Percentiles rank a stretch among this genome's conserved stretches.
These are phyloP conservation scores for Mechanitis messenoides DNA, from an alignment of 2,888 invertebrate genomes.

Conservation along the genomic window DNA sequence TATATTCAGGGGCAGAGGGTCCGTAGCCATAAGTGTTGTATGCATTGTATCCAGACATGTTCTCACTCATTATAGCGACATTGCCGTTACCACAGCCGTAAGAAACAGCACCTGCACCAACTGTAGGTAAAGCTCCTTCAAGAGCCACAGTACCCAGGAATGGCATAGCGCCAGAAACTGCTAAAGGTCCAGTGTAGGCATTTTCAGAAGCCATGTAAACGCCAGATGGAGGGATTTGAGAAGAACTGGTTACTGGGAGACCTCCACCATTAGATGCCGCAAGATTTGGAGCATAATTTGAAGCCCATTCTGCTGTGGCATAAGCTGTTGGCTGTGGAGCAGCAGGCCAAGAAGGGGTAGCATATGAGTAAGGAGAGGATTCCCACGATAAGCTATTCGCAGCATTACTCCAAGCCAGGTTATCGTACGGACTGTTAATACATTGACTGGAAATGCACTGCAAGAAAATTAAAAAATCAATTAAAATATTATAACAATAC, in stretches of 20 bases:
- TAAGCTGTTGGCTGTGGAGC: too few species aligned
- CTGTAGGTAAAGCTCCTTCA: constrained; percentile 37
- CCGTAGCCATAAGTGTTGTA: too few species aligned
- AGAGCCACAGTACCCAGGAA: constrained; percentile 42
- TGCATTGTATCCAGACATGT: constrained; percentile 2
- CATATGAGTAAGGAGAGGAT: constrained; percentile 5
- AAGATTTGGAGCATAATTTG: constrained; percentile 7
- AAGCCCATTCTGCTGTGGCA: constrained; percentile 9
- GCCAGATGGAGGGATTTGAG: constrained; percentile 41
- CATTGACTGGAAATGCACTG: constrained; percentile 23
- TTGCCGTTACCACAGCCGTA: constrained; percentile 37
- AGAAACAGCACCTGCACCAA: constrained; percentile 34
- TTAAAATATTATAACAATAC: too few species aligned
- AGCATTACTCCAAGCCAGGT: constrained; percentile 34
- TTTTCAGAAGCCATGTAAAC: constrained; percentile 42
- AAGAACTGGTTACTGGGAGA: constrained; percentile 35
- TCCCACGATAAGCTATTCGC: constrained; percentile 12
- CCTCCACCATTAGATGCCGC: constrained; percentile 24
- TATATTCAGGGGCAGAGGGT: too few species aligned
- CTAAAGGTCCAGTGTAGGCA: constrained; percentile 36
- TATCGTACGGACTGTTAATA: constrained; percentile 10
- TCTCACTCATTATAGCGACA: constrained; percentile 32
- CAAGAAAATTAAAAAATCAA: constrained; percentile 6
- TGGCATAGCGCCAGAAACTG: constrained; percentile 40
- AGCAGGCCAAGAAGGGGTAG: constrained; percentile 12